Base-by-base conservation (phyloP, 2,888 invertebrate genomes). In the Nineta flava region DNA sequence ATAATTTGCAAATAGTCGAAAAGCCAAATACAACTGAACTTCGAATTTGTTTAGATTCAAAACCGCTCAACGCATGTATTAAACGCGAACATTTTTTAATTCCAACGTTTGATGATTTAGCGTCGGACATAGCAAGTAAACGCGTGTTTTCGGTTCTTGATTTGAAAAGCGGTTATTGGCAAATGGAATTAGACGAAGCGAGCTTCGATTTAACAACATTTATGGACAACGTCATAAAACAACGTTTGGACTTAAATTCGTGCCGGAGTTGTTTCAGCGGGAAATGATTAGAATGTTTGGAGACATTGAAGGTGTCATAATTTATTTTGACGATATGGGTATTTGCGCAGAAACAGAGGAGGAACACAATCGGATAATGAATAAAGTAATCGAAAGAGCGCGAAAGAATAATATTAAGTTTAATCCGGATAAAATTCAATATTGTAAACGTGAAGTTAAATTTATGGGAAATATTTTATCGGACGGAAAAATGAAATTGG, bases 11-110 rank as follows among this genome's bases (percentile, higher is more conserved):
- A 31, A 10, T 53, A 6, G 52, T 50, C 19, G 48, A 46, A 32
- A 46, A 13, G 3, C 15, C 15, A 5, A 43, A 13, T 9, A 9
- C 4, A 17, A 54, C 53, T 16, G 47, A 53, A 17, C 38, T 55
- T 10, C 50, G 55, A 9, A 48, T 56, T 19, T 58, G 56, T 45
- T 46, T 57, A 26, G 56, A 59, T 53, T 55, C 56, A 48, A 58
- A 55, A 13, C 55, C 57, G 13, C 52, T 58, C 2, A 58, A 59
- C 47, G 40, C 15, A 6, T 55, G 55, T 15, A 56, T 58, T 44
- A 53, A 56, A 38, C 48, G 57, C 0, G 54, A 56, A 47, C 53
- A 59, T 50, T 59, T 54, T 45, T 47, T 55, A 19, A 57, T 60
- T 52, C 55, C 57, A 16, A 55, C 57, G 9, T 49, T 56, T 7